A percentile compares a stretch with the other conserved stretches of the same genome.
Evolutionary conservation across 2,797 vertebrate genomes (phyloP).

Genomic region (Falco concolor): DNA sequence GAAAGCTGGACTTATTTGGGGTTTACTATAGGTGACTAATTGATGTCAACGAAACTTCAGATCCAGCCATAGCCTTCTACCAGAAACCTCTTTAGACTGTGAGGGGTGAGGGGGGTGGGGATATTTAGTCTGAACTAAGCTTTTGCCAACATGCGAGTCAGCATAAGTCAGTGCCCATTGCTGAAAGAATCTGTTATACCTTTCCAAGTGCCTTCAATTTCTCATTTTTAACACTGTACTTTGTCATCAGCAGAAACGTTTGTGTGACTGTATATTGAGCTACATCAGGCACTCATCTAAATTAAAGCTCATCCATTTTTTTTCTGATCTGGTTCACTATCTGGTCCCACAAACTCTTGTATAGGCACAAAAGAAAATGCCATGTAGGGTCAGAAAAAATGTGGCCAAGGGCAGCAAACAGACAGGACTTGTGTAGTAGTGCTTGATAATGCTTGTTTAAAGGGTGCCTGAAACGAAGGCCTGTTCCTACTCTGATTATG

Average conservation of each 20-base stretch:
- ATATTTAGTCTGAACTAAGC: neutral
- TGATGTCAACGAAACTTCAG: neutral
- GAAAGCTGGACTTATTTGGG: neutral
- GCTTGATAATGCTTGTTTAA: neutral
- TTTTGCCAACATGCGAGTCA: neutral
- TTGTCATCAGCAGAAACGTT: neutral
- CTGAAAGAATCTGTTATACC: neutral
- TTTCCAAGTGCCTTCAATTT: neutral
- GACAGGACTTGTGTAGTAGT: neutral
- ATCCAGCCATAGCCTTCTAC: neutral
- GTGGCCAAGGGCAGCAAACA: neutral
- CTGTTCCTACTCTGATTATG: neutral
- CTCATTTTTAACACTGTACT: neutral
- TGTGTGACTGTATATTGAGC: neutral
- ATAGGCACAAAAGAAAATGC: neutral
- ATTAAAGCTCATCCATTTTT: neutral
- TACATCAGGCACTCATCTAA: neutral
- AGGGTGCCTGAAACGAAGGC: neutral
- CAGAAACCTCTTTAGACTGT: neutral
- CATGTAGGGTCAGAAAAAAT: neutral
- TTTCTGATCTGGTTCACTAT: neutral
- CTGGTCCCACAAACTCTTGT: neutral
- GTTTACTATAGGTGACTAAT: neutral
- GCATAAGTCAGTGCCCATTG: neutral
- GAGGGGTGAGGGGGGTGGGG: neutral